Conservation (phyloP, 2,113 vertebrate genomes). For the Rhea pennata region DNA sequence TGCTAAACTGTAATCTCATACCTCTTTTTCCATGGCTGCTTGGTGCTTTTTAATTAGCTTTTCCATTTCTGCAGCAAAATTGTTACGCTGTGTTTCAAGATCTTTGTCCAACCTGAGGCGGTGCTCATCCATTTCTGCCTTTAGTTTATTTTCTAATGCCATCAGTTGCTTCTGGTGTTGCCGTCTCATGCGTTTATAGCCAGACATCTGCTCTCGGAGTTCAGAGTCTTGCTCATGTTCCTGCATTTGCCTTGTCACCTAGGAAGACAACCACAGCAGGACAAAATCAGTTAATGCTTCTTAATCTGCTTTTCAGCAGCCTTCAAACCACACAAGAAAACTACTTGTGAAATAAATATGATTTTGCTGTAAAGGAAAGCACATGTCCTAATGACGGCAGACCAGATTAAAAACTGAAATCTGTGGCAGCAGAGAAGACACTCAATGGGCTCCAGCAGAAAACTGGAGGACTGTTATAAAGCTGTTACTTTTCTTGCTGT, state of each 20-base stretch:
- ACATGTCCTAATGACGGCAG: background rate
- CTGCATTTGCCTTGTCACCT: constrained; percentile 99
- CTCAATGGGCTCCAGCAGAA: background rate
- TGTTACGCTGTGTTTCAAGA: constrained; percentile 96
- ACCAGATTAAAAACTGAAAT: constrained; percentile 31
- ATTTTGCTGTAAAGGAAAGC: constrained; percentile 11
- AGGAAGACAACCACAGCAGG: constrained; percentile 29
- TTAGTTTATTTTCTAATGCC: constrained; percentile 97
- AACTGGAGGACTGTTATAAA: background rate
- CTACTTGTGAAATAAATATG: background rate
- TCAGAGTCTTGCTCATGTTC: constrained; percentile 98
- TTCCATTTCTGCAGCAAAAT: constrained; percentile 96
- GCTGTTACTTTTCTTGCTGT: background rate
- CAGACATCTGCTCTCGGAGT: constrained; percentile 96
- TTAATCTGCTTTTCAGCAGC: constrained; percentile 31
- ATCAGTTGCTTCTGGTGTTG: constrained; percentile 98
- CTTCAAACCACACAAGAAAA: constrained; percentile 26
- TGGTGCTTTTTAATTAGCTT: constrained; percentile 98
- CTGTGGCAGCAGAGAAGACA: constrained; percentile 1
- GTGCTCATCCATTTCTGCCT: constrained; percentile 98
- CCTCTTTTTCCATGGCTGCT: constrained; percentile 97
- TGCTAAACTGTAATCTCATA: constrained; percentile 60
- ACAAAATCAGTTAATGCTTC: constrained; percentile 19
- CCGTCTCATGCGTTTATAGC: constrained; percentile 97
- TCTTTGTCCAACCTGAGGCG: constrained; percentile 97